Percentiles rank a stretch among this genome's conserved stretches.
Conservation (phyloP, 2,113 vertebrate genomes). For the Vanacampus margaritifer region DNA sequence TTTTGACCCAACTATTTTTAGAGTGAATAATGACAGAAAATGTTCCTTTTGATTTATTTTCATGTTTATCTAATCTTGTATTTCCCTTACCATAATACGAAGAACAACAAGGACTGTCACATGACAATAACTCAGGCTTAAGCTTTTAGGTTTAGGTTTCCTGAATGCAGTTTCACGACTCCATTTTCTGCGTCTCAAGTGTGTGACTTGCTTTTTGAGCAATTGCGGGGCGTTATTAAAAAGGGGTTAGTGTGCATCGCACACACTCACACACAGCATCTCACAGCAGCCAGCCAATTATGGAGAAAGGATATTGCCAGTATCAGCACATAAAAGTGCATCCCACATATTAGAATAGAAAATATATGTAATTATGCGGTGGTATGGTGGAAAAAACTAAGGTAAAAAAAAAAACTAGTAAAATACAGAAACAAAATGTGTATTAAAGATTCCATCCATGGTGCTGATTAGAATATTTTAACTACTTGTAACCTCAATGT, state of each 20-base stretch:
- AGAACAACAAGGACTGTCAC: neutral
- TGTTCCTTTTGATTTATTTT: neutral
- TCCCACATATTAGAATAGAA: constrained; percentile 1
- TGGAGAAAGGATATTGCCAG: constrained; percentile 4
- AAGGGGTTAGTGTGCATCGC: neutral
- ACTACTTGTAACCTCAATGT: neutral
- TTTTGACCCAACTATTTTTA: no score
- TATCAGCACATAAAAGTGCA: neutral
- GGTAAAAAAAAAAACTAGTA: neutral
- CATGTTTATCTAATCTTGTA: neutral
- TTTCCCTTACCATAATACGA: neutral
- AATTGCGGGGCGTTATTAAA: constrained; percentile 2
- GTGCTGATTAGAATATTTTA: neutral
- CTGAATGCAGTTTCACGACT: neutral
- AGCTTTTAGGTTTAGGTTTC: neutral
- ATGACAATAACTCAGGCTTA: neutral
- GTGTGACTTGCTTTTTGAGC: constrained; percentile 2
- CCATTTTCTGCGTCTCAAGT: neutral
- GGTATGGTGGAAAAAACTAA: neutral
- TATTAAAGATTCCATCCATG: neutral
- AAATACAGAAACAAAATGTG: neutral
- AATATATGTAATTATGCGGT: neutral
- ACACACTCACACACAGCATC: neutral
- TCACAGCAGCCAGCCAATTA: constrained; percentile 9
- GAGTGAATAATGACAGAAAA: neutral